Conservation (phyloP, 2,888 invertebrate genomes). For the Nomada fucata region DNA sequence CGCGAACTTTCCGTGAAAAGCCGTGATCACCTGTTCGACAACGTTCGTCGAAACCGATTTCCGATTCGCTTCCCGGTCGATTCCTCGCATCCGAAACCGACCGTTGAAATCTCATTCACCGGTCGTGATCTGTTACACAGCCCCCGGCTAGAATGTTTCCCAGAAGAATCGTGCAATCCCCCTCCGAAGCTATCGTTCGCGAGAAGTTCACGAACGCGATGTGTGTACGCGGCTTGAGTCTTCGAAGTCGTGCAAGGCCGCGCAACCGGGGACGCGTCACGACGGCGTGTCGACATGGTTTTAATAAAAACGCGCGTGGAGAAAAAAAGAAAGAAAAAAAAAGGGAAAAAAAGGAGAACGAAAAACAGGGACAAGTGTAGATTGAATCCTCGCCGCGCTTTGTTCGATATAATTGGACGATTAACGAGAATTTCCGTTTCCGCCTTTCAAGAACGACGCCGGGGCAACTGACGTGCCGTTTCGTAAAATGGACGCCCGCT, state of each 20-base stretch:
- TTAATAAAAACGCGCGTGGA: neutral
- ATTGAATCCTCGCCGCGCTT: constrained; percentile 52
- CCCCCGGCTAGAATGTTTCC: neutral
- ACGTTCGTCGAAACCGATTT: neutral
- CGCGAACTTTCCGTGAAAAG: constrained; percentile 32
- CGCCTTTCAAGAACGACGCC: constrained; percentile 51
- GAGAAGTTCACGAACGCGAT: constrained; percentile 14
- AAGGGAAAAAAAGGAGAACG: neutral
- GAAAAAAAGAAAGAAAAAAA: neutral
- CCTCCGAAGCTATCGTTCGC: neutral
- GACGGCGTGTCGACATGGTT: neutral
- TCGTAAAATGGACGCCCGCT: constrained; percentile 49
- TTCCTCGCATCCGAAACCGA: neutral
- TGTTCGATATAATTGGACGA: constrained; percentile 53
- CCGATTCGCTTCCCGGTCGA: neutral
- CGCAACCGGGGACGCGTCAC: neutral
- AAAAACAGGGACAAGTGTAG: constrained; percentile 8
- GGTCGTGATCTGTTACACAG: neutral
- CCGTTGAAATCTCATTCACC: neutral
- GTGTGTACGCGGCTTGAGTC: constrained; percentile 43
- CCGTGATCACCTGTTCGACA: neutral
- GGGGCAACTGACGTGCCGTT: constrained; percentile 35
- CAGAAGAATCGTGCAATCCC: neutral
- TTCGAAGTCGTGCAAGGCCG: constrained; percentile 31
- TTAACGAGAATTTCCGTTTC: constrained; percentile 47